Base-by-base conservation (phyloP, 2,113 vertebrate genomes). In the Emydura subglobosa region DNA sequence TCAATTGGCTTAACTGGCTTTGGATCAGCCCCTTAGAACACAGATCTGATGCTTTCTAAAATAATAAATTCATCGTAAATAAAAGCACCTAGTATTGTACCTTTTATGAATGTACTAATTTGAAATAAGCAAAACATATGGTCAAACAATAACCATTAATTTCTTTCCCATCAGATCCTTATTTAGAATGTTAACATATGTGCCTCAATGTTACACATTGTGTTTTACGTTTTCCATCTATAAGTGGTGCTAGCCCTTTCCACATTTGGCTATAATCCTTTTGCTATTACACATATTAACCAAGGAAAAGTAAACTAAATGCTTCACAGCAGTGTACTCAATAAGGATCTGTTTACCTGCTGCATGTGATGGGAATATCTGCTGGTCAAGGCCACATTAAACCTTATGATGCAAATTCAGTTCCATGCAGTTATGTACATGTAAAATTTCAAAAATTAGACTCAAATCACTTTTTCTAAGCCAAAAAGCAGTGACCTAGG, bases 401-500 rank as follows among this genome's bases (percentile, higher is more conserved):
- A 31, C 31, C 42, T 85, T 84, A 83, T 83, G 91, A n/a, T 79
- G 68, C 96, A 96, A 96, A 89, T 90, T 44, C 47, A 59, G 14
- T 47, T 95, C 29, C 10, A 42, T 57, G 25, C 65, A 95, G 72
- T 80, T 91, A 22, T 29, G 86, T 57, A 84, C 55, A 61, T 1
- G 5, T 54, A 94, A 94, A 88, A 49, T 83, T 24, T 51, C 76
- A 91, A 94, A 86, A 85, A 91, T 88, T 68, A 61, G 83, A 85
- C 22, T 79, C 53, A 74, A 92, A 79, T 79, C 50, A 57, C 13
- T 94, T 95, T 91, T 6, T 72, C 94, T 83, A 94, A 21, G 17
- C 9, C 82, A 87, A 92, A 95, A 95, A 97, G 72, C 53, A 94
- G 87, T 84, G 17, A 95, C 57, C 49, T 72, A 55, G 47, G 47